A percentile compares a stretch with the other conserved stretches of the same genome.
phyloP scores from a whole-genome alignment of 1,140 invertebrate genomes.

The Bombyx mandarina region DNA sequence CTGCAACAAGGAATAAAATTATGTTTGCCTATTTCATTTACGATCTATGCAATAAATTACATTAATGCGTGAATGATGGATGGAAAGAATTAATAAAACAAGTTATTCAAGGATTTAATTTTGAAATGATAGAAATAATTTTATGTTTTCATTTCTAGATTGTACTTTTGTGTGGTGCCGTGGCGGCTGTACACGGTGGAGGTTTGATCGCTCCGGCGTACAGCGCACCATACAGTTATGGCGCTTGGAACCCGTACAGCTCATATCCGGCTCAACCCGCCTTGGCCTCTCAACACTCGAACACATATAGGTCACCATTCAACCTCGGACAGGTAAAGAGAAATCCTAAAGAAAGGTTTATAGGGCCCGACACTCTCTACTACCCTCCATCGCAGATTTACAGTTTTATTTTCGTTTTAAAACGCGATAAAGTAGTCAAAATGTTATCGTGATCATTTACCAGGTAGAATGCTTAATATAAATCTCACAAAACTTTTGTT shows the following conservation, averaged over 20 bases:
- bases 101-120: no score
- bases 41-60: no score
- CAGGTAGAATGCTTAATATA: no score
- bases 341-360: no score
- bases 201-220: constrained; percentile 10
- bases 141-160: constrained; percentile 41
- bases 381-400: not conserved
- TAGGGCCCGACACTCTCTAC: no score
- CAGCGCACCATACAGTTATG: constrained; percentile 26
- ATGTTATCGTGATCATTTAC: no score
- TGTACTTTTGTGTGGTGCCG: constrained; percentile 54
- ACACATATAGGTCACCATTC: constrained; percentile 74
- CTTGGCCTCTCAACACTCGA: constrained; percentile 73
- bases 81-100: no score
- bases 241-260: constrained; percentile 47
- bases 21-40: no score
- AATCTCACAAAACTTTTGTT: not conserved
- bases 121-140: not conserved
- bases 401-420: no score
- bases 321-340: constrained; percentile 72
- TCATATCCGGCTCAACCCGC: constrained; percentile 66
- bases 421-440: no score
- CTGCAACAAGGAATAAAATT: no score
- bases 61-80: no score
- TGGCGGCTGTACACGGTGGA: constrained; percentile 35